phyloP scores from a whole-genome alignment of 2,888 invertebrate genomes.

The Anodontia alba region DNA sequence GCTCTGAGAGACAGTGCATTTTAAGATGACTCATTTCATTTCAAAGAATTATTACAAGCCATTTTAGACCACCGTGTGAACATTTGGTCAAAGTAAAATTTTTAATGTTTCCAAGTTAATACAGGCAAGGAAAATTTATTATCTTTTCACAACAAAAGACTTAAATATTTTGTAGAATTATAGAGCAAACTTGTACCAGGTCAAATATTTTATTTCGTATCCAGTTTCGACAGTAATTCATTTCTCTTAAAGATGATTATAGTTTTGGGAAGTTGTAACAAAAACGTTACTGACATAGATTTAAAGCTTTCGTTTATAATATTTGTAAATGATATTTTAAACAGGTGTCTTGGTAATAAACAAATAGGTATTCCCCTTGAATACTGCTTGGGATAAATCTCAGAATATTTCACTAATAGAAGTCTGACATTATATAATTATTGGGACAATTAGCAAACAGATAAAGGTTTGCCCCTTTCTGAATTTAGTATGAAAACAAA shows the following conservation, averaged over 20 bases:
- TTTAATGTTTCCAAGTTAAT: slow-evolving; percentile 9
- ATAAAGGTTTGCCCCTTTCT: too few species aligned
- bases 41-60: too few species aligned
- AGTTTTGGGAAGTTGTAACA: slow-evolving; percentile 53
- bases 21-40: not conserved
- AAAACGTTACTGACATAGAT: slow-evolving; percentile 61
- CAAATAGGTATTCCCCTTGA: slow-evolving; percentile 10
- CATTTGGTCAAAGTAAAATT: not conserved
- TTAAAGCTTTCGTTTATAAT: slow-evolving; percentile 54
- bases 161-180: slow-evolving; percentile 39
- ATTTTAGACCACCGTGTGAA: slow-evolving; percentile 1
- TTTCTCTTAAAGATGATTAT: slow-evolving; percentile 58
- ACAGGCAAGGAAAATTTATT: slow-evolving; percentile 56
- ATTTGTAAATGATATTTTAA: slow-evolving; percentile 43
- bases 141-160: slow-evolving; percentile 39
- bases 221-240: slow-evolving; percentile 53
- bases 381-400: not conserved
- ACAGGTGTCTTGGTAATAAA: slow-evolving; percentile 37
- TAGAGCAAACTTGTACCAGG: slow-evolving; percentile 43
- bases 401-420: not conserved
- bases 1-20: too few species aligned
- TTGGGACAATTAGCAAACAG: too few species aligned
- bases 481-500: too few species aligned
- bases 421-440: too few species aligned
- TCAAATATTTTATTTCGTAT: slow-evolving; percentile 50